Conservation (phyloP, 2,797 vertebrate genomes). For the Sebastes iracundus region DNA sequence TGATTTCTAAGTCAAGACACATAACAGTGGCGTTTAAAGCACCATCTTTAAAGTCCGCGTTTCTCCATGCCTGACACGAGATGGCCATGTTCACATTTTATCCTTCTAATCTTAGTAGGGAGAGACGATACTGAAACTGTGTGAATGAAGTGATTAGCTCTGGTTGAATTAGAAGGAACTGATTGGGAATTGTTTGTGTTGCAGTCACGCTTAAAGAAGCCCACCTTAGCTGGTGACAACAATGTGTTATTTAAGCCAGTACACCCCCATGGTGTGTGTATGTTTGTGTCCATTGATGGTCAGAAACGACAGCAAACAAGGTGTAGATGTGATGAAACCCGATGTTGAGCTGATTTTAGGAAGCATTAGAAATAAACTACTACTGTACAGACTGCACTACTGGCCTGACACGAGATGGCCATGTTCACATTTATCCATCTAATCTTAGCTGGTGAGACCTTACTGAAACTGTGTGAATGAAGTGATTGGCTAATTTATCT, state of each 20-base stretch:
- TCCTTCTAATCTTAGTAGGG: not conserved
- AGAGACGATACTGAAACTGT: not conserved
- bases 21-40: conserved; percentile 35
- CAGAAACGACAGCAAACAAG: conserved; percentile 3
- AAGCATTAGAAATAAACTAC: not conserved
- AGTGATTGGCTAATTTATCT: not conserved
- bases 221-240: conserved; percentile 5
- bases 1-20: conserved; percentile 21
- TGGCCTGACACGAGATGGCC: conserved; percentile 41
- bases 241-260: conserved; percentile 5
- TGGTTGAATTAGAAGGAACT: not conserved
- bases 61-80: conserved; percentile 42
- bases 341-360: not conserved
- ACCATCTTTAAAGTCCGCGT: conserved; percentile 70
- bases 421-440: conserved; percentile 14
- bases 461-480: not conserved
- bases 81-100: conserved; percentile 43
- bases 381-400: not conserved
- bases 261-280: not conserved
- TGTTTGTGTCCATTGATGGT: not conserved
- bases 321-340: not conserved
- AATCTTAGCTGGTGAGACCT: not conserved
- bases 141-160: not conserved
- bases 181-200: not conserved
- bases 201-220: conserved; percentile 2